A percentile compares a stretch with the other conserved stretches of the same genome.
Evolutionary conservation across 2,888 invertebrate genomes (phyloP).

Genomic region (Cotesia congregata): DNA sequence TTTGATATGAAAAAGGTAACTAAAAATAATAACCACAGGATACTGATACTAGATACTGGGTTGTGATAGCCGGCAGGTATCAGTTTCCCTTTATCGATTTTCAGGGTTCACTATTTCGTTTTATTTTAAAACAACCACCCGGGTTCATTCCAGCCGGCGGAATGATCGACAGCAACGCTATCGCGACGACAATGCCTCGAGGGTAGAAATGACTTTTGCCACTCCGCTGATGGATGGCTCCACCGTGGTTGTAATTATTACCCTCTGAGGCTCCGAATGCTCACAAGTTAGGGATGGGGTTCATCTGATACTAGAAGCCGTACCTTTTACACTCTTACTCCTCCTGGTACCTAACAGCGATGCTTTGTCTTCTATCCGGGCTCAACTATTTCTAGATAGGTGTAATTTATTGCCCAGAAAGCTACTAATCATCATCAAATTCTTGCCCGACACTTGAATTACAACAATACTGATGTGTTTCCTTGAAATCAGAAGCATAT

Average conservation of each 20-base stretch:
- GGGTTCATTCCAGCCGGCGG: slow-evolving; percentile 3
- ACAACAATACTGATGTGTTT: background rate
- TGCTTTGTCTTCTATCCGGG: background rate
- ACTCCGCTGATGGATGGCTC: slow-evolving; percentile 45
- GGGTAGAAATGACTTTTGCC: slow-evolving; percentile 29
- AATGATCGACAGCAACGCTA: slow-evolving; percentile 29
- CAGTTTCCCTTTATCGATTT: slow-evolving; percentile 13
- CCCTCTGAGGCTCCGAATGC: slow-evolving; percentile 15
- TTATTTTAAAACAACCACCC: background rate
- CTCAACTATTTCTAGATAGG: background rate
- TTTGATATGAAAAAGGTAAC: slow-evolving; percentile 11
- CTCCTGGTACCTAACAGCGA: background rate
- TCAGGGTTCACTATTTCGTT: background rate
- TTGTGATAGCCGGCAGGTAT: background rate
- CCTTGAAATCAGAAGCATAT: too few relatives aligned
- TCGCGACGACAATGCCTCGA: slow-evolving; percentile 18
- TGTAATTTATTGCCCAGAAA: background rate
- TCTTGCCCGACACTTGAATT: background rate
- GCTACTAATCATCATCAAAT: background rate
- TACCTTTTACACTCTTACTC: slow-evolving; percentile 7
- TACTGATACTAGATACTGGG: background rate
- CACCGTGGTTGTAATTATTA: slow-evolving; percentile 48
- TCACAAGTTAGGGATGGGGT: slow-evolving; percentile 12
- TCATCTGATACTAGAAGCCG: slow-evolving; percentile 41
- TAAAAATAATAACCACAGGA: background rate